Base-by-base conservation (phyloP, 2,113 vertebrate genomes). In the Xenopus laevis region DNA sequence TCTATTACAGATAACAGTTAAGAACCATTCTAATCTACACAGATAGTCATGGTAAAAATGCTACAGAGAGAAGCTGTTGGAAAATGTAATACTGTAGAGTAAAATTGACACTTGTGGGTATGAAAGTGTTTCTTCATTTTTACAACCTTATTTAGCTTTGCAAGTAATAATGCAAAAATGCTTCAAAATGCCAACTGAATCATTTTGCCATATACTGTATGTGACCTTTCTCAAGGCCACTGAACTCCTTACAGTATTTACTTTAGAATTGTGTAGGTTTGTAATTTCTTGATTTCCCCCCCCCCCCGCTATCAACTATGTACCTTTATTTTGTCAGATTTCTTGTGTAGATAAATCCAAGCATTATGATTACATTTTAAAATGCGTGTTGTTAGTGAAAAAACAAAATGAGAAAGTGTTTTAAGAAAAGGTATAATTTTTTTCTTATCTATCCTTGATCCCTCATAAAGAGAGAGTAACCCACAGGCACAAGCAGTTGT, bases 1-100 rank as follows among this genome's bases (percentile, higher is more conserved):
- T 92, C 91, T 93, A 92, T 93, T 91, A 92, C 89, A 89, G 91
- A 92, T 91, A 91, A 88, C 89, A 86, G 89, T 90, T 91, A 92
- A 90, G 87, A 90, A 90, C 87, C 86, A 89, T 91, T 90, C 87
- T 93, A 91, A 93, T 92, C 90, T 92, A 85, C 87, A 82, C 86
- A 91, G 87, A 89, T 90, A 88, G 87, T 85, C 85, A 79, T 78
- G 81, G 85, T 82, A 87, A 88, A 50, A 89, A 87, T 77, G 86
- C 79, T 87, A 83, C 85, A 83, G 87, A 90, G 84, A n/a, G 73
- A 27, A 83, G 87, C 88, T 86, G 89, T 84, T 89, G 80, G 82
- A 87, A 88, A 91, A 88, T 85, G 83, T 84, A 89, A 89, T 88
- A 85, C 87, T 83, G 81, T 77, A 75, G 78, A 72, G 80, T 81